Evolutionary conservation across 2,797 vertebrate species (phyloP).

Genomic region (Vipera ursinii): DNA sequence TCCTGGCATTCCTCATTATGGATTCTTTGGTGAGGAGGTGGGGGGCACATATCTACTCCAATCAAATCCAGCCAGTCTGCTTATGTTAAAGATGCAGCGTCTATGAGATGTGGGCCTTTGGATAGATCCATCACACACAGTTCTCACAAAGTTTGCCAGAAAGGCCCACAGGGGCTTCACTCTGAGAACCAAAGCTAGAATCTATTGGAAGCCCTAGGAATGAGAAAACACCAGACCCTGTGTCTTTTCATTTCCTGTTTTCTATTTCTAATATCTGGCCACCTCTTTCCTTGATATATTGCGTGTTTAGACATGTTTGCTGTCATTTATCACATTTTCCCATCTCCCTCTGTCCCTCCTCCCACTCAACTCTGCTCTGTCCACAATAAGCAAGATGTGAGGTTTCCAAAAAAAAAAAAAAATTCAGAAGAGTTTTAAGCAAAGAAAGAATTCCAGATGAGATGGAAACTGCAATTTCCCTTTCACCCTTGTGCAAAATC

Average conservation of each 20-base stretch:
- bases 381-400: conserved; percentile 49
- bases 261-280: conserved; percentile 34
- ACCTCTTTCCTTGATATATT: conserved; percentile 26
- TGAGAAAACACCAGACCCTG: not conserved
- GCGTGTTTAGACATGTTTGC: conserved; percentile 35
- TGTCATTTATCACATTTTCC: conserved; percentile 42
- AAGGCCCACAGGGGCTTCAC: not conserved
- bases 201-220: not conserved
- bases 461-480: not conserved
- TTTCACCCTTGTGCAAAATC: conserved; percentile 22
- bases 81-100: not conserved
- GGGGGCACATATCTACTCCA: not conserved
- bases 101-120: not conserved
- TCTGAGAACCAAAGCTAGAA: not conserved
- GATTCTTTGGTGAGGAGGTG: not conserved
- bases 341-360: not conserved
- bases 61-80: not conserved
- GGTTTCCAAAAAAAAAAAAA: conserved; percentile 10
- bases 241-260: conserved; percentile 50
- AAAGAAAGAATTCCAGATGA: conserved; percentile 22
- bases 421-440: conserved; percentile 1
- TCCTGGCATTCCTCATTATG: not conserved
- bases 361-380: conserved; percentile 18
- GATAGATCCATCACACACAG: not conserved
- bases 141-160: not conserved